These are phyloP conservation scores for Carcina quercana DNA, from an alignment of 2,888 invertebrate genomes.

Conservation along the genomic window DNA sequence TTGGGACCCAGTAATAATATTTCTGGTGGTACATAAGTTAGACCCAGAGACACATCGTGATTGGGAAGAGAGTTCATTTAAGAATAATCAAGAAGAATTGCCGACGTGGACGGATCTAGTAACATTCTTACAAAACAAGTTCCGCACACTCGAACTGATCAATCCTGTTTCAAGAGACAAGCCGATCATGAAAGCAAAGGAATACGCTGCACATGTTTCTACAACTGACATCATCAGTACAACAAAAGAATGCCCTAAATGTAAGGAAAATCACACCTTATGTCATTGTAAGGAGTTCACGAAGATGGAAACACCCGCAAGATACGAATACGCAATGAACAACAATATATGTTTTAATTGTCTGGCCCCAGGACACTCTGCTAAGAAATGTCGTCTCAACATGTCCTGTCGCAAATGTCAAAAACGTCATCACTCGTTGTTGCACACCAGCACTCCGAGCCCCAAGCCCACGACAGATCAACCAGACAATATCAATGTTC, in stretches of 20 bases:
- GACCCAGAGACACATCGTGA: conserved; percentile 18
- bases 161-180: too few species aligned
- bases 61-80: conserved; percentile 15
- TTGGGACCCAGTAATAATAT: conserved; percentile 22
- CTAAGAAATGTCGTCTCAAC: conserved; percentile 4
- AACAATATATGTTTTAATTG: conserved; percentile 12
- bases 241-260: not conserved
- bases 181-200: not conserved
- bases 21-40: conserved; percentile 19
- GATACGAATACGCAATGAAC: conserved; percentile 6
- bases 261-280: not conserved
- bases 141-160: not conserved
- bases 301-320: not conserved
- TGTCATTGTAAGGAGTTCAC: not conserved
- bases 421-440: conserved; percentile 2
- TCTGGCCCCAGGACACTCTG: conserved; percentile 10
- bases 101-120: not conserved
- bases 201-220: not conserved
- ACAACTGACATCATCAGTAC: not conserved
- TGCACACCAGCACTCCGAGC: conserved; percentile 3
- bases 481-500: too few species aligned
- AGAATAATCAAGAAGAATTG: not conserved
- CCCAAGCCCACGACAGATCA: too few species aligned
- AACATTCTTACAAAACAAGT: not conserved
- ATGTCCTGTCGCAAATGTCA: conserved; percentile 8